Evolutionary conservation across 1,140 invertebrate genomes (phyloP).

Genomic region (Panonychus citri): DNA sequence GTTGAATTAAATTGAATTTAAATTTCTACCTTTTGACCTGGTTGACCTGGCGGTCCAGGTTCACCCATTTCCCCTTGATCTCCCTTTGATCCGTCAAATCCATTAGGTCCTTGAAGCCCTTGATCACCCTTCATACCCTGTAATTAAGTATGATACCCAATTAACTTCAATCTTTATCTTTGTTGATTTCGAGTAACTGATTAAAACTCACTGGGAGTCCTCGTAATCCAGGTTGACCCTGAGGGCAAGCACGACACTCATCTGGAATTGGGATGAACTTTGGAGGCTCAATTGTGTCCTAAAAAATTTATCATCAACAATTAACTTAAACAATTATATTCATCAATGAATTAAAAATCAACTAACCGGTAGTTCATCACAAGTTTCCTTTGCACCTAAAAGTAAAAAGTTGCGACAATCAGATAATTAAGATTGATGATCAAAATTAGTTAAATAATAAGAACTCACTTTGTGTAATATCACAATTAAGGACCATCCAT

Average conservation of each 20-base stretch:
- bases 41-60: no score
- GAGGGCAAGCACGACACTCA: slow-evolving; percentile 13
- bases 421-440: no score
- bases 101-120: slow-evolving; percentile 18
- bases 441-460: no score
- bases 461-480: slow-evolving; percentile 17
- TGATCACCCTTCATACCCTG: no score
- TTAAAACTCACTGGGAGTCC: no score
- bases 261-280: slow-evolving; percentile 2
- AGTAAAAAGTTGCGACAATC: slow-evolving; percentile 15
- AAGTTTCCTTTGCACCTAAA: slow-evolving; percentile 39
- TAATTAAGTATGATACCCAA: no score
- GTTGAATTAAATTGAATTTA: no score
- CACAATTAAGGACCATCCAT: slow-evolving; percentile 53
- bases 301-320: slow-evolving; percentile 16
- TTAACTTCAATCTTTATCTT: no score
- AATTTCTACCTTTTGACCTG: no score
- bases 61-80: no score
- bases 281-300: slow-evolving; percentile 12
- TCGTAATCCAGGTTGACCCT: slow-evolving; percentile 1
- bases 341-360: slow-evolving; percentile 11
- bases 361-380: slow-evolving; percentile 34
- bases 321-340: no score
- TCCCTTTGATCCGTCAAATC: neutral
- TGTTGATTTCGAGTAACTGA: no score